Evolutionary conservation across 1,140 invertebrate genomes (phyloP).

Genomic region (Mesaphorura yosii): DNA sequence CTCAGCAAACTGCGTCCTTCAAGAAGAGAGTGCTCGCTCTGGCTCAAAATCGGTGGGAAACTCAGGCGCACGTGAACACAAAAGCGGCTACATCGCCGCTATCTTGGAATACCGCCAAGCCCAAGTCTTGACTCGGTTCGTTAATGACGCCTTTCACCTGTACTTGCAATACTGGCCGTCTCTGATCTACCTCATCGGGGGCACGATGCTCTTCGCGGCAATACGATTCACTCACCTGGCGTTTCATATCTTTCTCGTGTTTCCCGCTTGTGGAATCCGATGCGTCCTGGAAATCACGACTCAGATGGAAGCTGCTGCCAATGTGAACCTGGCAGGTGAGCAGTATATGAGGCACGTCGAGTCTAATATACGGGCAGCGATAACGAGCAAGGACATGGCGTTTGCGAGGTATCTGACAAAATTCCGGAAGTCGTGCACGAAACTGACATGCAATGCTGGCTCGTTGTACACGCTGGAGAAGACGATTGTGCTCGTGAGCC

Average conservation of each 20-base stretch:
- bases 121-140: background rate
- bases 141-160: background rate
- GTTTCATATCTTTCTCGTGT: background rate
- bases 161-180: background rate
- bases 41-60: no score
- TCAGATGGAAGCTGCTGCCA: background rate
- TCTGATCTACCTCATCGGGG: background rate
- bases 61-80: background rate
- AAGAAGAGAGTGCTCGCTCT: no score
- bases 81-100: background rate
- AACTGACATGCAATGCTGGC: slow-evolving; percentile 8
- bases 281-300: background rate
- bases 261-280: background rate
- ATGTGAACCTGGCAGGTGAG: background rate
- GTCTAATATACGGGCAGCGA: background rate
- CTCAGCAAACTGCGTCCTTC: no score
- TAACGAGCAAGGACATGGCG: background rate
- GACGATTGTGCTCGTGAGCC: slow-evolving; percentile 1
- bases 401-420: no score
- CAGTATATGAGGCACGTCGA: background rate
- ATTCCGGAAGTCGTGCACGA: background rate
- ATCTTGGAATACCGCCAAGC: background rate
- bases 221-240: background rate
- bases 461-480: slow-evolving; percentile 8
- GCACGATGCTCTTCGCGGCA: background rate